Base-by-base conservation (phyloP, 2,113 vertebrate species). In the Oryzias woworae region DNA sequence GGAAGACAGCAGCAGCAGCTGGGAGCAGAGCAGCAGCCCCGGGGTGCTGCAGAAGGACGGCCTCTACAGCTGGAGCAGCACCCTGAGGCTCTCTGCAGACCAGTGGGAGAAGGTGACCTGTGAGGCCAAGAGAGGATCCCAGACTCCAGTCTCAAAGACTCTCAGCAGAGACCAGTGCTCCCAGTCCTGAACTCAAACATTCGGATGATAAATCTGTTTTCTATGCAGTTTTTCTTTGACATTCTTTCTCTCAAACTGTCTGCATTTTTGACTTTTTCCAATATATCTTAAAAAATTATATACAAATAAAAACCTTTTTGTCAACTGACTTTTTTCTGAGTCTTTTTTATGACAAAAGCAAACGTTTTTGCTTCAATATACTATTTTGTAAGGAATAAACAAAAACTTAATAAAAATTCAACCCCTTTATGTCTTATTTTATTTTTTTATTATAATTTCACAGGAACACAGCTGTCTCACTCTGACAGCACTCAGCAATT, bases 71-170 rank as follows among this genome's bases (percentile, higher is more conserved):
- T 56, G 53, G 53, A 56, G 53, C 53, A 56, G 53, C 53, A 56
- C 53, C 53, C 31, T 56, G 6, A 22, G 18, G 23, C 14, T 28
- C n/a, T 4, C 20, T 50, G 48, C 48, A 60, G 66, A 65, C 36
- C 66, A 61, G 56, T 65, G 66, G 73, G 14, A 7, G 36, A 55
- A 47, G 45, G 71, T 74, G 53, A 66, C 31, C 73, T 75, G 66
- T 56, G 66, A 69, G 66, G 73, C 73, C 66, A 60, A 47, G 53
- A 60, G 58, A 61, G 69, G 69, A 42, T 63, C 58, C 58, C 65
- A 69, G 59, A 17, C 54, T 44, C 48, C 58, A 4, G 3, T 59
- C 42, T 41, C 60, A 54, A 23, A 64, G 72, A 75, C 66, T 1
- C 60, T 64, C 49, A 63, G 65, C 48, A 74, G 20, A 70, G 60